Conservation (phyloP, 1,140 invertebrate genomes). For the Drosophila sechellia region DNA sequence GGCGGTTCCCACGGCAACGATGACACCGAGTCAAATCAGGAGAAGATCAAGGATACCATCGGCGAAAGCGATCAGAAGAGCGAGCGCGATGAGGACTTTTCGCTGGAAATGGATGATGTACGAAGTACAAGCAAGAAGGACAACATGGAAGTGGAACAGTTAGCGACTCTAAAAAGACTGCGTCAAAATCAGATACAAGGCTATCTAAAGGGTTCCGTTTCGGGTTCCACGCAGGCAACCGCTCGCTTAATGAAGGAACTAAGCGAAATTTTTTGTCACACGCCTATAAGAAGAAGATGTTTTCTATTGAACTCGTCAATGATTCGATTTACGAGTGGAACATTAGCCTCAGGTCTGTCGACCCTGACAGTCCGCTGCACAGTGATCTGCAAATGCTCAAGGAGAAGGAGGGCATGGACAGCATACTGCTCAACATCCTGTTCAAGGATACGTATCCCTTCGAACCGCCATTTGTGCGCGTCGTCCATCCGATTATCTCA, state of each 20-base stretch:
- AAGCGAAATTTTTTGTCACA: constrained; percentile 98
- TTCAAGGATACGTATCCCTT: constrained; percentile 99
- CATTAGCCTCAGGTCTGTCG: constrained; percentile 97
- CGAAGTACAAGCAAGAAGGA: constrained; percentile 88
- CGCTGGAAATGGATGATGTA: constrained; percentile 97
- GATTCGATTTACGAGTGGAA: constrained; percentile 99
- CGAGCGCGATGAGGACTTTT: constrained; percentile 95
- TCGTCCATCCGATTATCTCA: constrained; percentile 98
- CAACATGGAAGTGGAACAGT: constrained; percentile 96
- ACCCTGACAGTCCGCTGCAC: constrained; percentile 98
- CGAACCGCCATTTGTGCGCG: constrained; percentile 98
- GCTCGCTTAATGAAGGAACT: constrained; percentile 99
- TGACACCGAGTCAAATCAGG: constrained; percentile 87
- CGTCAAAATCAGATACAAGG: constrained; percentile 97
- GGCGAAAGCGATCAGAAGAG: constrained; percentile 90
- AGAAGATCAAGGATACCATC: constrained; percentile 92
- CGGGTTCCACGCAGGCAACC: constrained; percentile 98
- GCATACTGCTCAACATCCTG: constrained; percentile 97
- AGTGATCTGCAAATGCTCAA: constrained; percentile 96
- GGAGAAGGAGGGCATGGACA: constrained; percentile 98
- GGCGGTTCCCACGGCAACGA: constrained; percentile 71
- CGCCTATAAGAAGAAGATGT: constrained; percentile 96
- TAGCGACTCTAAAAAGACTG: constrained; percentile 96
- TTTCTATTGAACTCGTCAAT: constrained; percentile 96
- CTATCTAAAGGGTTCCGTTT: constrained; percentile 94